Evolutionary conservation across 2,113 vertebrate species (phyloP).

Genomic region (Oreochromis niloticus): DNA sequence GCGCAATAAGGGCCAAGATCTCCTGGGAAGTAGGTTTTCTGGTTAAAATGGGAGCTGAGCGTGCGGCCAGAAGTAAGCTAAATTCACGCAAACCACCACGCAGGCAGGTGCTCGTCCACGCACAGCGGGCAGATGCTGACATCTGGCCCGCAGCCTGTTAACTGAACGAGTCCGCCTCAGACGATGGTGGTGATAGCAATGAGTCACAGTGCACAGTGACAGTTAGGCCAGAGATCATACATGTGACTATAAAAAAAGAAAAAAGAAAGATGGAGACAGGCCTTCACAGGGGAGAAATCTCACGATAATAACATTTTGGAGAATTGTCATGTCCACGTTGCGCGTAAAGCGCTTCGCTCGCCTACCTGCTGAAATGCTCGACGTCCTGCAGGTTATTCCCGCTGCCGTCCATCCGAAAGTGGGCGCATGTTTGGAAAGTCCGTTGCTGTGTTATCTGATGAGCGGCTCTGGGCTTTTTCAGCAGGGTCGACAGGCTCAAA

Average conservation of each 20-base stretch:
- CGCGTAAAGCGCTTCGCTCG: neutral
- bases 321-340: neutral
- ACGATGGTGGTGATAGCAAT: neutral
- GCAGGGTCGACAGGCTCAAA: constrained; percentile 24
- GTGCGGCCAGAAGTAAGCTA: neutral
- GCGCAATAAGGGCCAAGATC: neutral
- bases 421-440: constrained; percentile 34
- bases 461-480: neutral
- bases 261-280: constrained; percentile 43
- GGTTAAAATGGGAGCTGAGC: neutral
- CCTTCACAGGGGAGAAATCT: constrained; percentile 23
- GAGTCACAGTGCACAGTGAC: neutral
- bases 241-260: constrained; percentile 3
- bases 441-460: constrained; percentile 16
- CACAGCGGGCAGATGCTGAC: constrained; percentile 28
- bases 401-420: neutral
- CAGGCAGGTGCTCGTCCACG: constrained; percentile 39
- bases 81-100: neutral
- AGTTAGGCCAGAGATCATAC: constrained; percentile 24
- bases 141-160: constrained; percentile 22
- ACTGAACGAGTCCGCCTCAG: neutral
- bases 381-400: constrained; percentile 25
- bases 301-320: neutral
- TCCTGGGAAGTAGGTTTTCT: neutral
- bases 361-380: constrained; percentile 32